Evolutionary conservation across 2,113 vertebrate genomes (phyloP), one percentile per base, ranked within the genome.

Genomic region (Nanger granti): DNA sequence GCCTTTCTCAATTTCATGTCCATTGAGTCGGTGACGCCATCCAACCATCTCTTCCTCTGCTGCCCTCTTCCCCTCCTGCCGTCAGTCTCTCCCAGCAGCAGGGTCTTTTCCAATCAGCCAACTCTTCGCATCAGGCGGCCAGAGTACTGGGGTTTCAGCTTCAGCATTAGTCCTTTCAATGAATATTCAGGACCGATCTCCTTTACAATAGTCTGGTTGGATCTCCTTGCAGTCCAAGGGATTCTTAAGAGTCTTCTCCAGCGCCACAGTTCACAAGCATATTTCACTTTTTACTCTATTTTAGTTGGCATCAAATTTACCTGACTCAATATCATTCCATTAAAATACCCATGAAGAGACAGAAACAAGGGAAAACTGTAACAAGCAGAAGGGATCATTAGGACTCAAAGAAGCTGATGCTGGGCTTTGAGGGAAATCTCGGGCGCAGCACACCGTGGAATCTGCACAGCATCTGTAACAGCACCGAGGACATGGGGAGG

Each of bases 401-500:
- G 47, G 60, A 20, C 37, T 26, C 18, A 29, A 20, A 14, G 52
- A 73, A 55, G 17, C 15, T 3, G 20, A 13, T 41, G 54, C 44
- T 37, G 12, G 41, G 3, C 24, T 57, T 29, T 59, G 41, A 12
- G 44, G 60, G 14, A 14, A 34, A 41, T 12, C 2, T 54, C 12
- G 13, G 24, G 8, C 7, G 3, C 24, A 3, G 29, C 2, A 15
- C 34, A 28, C 34, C 7, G 0, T 24, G 49, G 82, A 8, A 34
- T 9, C 5, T 12, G 7, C 4, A 1, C 12, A 6, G 41, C 4
- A 2, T 6, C 12, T 5, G 4, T 5, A 4, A 55, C 1, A 5
- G 34, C 55, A 7, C 17, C 2, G 15, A 14, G 4, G 5, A 13
- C 5, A 0, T 1, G 26, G 8, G 4, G 8, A 4, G 1, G 1